Base-by-base conservation (phyloP, 30 jellyfish, hydroid and myxozoan species). In the Catostylus mosaicus region DNA sequence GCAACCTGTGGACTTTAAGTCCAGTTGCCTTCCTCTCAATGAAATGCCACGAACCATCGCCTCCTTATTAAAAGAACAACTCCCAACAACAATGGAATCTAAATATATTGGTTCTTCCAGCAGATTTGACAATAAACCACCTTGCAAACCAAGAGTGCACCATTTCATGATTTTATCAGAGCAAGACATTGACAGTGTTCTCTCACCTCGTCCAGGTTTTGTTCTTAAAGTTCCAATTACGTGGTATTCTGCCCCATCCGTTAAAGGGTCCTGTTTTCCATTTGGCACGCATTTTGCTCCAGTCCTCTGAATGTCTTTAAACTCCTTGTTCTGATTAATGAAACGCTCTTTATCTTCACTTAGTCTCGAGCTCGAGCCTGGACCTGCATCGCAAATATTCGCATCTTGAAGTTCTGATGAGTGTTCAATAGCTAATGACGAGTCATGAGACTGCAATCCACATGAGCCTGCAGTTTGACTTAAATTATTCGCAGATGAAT, bases 221-320 rank as follows among this genome's bases (percentile, higher is more conserved):
- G 90, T 85, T 46, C 98, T 66, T 43, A 91, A 67, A n/a, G 96
- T 82, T 11, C 90, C 91, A 77, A 66, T 50, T 16, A 85, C 87
- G 34, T 91, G 98, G 66, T 84, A 91, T 19, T 77, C 90, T 30
- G 27, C 54, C 10, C 98, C 98, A n/a, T 65, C 70, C 19, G 27
- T 45, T 31, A n/a, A 75, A 23, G 83, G 90, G 88, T 91, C 98
- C 79, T 91, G 98, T 32, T 40, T 57, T 45, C 98, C 98, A 10
- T 47, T 22, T 7, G 98, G 98, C 19, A 91, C 98, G 79, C 98
- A 91, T 77, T 91, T 91, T 1, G 98, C 98, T 48, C 98, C 98
- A 0, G 98, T 91, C 35, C 98, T 59, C 32, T 77, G 67, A 22
- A 84, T 91, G 75, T 91, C 98, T n/a, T 32, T 30, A 12, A 30